Conservation (phyloP, 2,113 vertebrate genomes). For the Porphyrio hochstetteri region DNA sequence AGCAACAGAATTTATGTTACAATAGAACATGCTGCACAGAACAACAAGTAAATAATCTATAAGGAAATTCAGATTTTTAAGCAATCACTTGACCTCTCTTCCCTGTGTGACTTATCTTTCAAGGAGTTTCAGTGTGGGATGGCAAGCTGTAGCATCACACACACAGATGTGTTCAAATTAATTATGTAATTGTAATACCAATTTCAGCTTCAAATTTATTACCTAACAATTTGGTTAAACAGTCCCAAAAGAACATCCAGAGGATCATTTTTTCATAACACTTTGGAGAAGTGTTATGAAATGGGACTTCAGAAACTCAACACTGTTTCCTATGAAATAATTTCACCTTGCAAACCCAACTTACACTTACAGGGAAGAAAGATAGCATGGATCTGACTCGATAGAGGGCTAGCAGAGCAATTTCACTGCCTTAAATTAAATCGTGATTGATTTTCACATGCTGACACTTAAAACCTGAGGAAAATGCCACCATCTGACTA, state of each 20-base stretch:
- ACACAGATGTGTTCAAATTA: not conserved
- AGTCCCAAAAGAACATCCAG: not conserved
- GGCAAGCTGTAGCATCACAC: not conserved
- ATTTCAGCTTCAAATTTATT: not conserved
- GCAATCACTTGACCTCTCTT: not conserved
- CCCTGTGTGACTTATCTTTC: rapidly evolving
- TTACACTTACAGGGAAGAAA: not conserved
- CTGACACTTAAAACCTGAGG: not conserved
- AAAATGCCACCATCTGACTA: not conserved
- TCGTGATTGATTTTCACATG: not conserved
- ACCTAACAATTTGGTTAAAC: not conserved
- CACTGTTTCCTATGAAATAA: not conserved
- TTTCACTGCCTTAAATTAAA: not conserved
- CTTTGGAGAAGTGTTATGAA: not conserved
- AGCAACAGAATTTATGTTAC: not conserved
- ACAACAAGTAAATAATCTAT: not conserved
- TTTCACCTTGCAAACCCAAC: not conserved
- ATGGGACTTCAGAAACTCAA: not conserved
- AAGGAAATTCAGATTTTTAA: not conserved
- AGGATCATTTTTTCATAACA: not conserved
- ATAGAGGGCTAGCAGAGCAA: not conserved
- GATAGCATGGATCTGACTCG: not conserved
- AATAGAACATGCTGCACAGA: not conserved
- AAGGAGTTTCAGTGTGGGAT: not conserved
- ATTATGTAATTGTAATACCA: not conserved